Percentiles rank a stretch among this genome's conserved stretches.
These are phyloP conservation scores for Cebidichthys violaceus DNA, from an alignment of 2,113 vertebrate genomes.

Conservation along the genomic window DNA sequence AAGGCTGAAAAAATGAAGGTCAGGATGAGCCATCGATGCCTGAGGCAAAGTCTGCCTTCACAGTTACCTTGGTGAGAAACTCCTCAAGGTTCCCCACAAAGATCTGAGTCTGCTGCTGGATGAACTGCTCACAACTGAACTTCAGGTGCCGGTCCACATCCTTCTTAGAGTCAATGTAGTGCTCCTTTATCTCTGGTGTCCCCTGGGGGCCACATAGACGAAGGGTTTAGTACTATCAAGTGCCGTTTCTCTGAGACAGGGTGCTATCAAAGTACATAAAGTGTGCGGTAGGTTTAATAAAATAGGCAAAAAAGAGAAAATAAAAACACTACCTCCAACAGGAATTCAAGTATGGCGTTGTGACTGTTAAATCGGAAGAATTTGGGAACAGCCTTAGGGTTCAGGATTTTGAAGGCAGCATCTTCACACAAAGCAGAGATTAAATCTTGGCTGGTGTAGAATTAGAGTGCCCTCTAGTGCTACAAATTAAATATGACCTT, in stretches of 20 bases:
- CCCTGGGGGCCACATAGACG: constrained; percentile 85
- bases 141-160: constrained; percentile 98
- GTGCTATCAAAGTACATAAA: constrained; percentile 62
- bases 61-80: constrained; percentile 93
- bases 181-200: constrained; percentile 98
- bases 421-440: constrained; percentile 86
- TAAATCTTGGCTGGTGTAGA: constrained; percentile 58
- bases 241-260: constrained; percentile 56
- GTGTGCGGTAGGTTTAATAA: constrained; percentile 45
- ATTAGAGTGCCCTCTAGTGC: constrained; percentile 82
- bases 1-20: constrained; percentile 62
- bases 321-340: constrained; percentile 90
- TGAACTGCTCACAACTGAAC: constrained; percentile 97
- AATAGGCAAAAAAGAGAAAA: constrained; percentile 29
- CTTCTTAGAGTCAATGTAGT: constrained; percentile 99
- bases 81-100: constrained; percentile 94
- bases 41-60: constrained; percentile 54
- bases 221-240: constrained; percentile 60
- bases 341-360: constrained; percentile 98
- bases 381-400: constrained; percentile 93
- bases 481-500: constrained; percentile 62
- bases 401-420: constrained; percentile 98
- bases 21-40: constrained; percentile 53
- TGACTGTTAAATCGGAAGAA: constrained; percentile 98
- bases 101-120: constrained; percentile 95